These are phyloP conservation scores for Aurelia aurita DNA, from an alignment of 30 jellyfish, hydroid and myxozoan species.

Conservation along the genomic window DNA sequence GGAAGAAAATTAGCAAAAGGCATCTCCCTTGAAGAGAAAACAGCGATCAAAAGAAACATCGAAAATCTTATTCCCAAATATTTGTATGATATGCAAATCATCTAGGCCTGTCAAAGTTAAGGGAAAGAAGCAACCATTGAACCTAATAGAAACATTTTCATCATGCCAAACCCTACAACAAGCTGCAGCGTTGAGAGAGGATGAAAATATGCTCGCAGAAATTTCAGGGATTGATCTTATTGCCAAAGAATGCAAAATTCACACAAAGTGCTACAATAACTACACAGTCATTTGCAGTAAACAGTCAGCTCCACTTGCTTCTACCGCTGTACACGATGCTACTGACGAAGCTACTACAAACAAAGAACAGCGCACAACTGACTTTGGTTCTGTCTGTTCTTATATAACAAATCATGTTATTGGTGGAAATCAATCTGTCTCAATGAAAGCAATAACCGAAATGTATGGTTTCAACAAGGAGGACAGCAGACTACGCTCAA, in stretches of 20 bases:
- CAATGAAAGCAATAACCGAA: slow-evolving; percentile 34
- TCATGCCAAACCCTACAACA: slow-evolving; percentile 15
- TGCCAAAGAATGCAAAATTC: slow-evolving; percentile 43
- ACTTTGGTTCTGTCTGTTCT: slow-evolving; percentile 28
- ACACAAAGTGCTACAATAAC: slow-evolving; percentile 21
- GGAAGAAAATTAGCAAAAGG: slow-evolving; percentile 13
- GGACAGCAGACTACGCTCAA: slow-evolving; percentile 20
- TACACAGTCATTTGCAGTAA: slow-evolving; percentile 26
- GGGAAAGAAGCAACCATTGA: slow-evolving; percentile 19
- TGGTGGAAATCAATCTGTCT: slow-evolving; percentile 39
- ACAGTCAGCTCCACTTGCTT: slow-evolving; percentile 19
- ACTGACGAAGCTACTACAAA: slow-evolving; percentile 7
- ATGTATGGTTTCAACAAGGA: too few species aligned
- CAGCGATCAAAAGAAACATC: slow-evolving; percentile 19
- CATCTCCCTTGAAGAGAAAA: slow-evolving; percentile 28
- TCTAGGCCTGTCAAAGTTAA: slow-evolving; percentile 32
- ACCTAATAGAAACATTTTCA: slow-evolving; percentile 3
- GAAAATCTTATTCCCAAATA: slow-evolving; percentile 7
- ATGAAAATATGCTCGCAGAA: slow-evolving; percentile 8
- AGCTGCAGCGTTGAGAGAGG: slow-evolving; percentile 24
- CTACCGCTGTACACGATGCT: slow-evolving; percentile 20
- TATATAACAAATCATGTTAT: slow-evolving; percentile 7
- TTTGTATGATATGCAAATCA: slow-evolving; percentile 42
- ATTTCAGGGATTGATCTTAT: slow-evolving; percentile 27
- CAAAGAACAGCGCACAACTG: slow-evolving; percentile 29